These are phyloP conservation scores for Heliothis virescens DNA, from an alignment of 1,140 invertebrate genomes.

Conservation along the genomic window DNA sequence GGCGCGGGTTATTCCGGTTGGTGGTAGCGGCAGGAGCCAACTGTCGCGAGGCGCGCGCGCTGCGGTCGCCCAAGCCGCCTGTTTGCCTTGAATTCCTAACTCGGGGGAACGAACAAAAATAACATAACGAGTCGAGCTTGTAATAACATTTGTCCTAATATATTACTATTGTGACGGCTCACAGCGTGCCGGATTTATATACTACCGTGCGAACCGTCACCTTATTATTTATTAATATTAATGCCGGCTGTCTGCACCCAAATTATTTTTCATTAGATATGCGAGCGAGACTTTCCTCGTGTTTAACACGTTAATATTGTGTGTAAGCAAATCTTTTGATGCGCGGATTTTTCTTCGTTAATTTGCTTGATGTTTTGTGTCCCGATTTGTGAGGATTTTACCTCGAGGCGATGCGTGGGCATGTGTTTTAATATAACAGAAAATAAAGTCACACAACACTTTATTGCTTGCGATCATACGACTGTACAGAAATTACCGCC, in stretches of 20 bases:
- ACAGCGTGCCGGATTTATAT: constrained; percentile 73
- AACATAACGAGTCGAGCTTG: constrained; percentile 80
- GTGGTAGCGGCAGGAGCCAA: constrained; percentile 5
- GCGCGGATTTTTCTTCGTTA: constrained; percentile 51
- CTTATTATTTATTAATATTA: constrained; percentile 82
- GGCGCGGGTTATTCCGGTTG: constrained; percentile 24
- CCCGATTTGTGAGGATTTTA: constrained; percentile 44
- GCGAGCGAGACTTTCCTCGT: constrained; percentile 58
- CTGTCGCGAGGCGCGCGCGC: constrained; percentile 38
- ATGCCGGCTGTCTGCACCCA: constrained; percentile 71
- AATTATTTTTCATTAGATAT: constrained; percentile 78
- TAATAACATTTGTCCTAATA: constrained; percentile 84
- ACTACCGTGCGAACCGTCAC: constrained; percentile 74
- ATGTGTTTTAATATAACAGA: constrained; percentile 37
- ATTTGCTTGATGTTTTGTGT: constrained; percentile 45
- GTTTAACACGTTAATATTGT: constrained; percentile 59
- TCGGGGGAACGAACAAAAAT: constrained; percentile 76
- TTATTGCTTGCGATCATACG: constrained; percentile 20
- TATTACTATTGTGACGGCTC: constrained; percentile 81
- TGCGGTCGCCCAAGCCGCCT: constrained; percentile 52
- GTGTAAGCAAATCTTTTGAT: constrained; percentile 62
- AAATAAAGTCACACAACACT: constrained; percentile 33
- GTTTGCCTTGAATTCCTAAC: constrained; percentile 64
- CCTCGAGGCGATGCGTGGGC: not conserved
- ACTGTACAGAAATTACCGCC: not conserved